Evolutionary conservation across 2,888 invertebrate species (phyloP), one percentile per base, ranked within the genome.

Genomic region (Heliothis peltigera): DNA sequence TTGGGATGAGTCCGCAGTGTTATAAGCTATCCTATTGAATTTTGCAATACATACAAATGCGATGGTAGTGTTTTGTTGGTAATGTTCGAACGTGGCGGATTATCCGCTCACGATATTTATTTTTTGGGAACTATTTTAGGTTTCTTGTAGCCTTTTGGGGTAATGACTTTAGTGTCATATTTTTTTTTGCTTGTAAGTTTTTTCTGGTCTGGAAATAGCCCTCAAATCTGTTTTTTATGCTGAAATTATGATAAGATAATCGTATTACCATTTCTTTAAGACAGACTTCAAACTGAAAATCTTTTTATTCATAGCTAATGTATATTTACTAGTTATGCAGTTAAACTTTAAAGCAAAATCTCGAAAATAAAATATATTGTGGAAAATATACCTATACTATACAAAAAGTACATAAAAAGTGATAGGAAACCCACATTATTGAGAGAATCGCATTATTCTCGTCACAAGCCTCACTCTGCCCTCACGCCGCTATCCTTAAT

Each of bases 21-120:
- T 86, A 84, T 87, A 84, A 82, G 81, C 84, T 77, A 81, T 79
- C 69, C 89, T 87, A 90, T 90, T 90, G 89, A 90, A 91, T 91
- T 89, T 89, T 87, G 89, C 86, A 87, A 90, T 90, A 90, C 90
- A 90, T 90, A 90, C 87, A 87, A 89, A 90, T 90, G 88, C 80
- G 85, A 79, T 79, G 81, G 83, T 85, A 84, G 82, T 77, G 76
- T 84, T 82, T 83, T 81, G 81, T 82, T 81, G 73, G 75, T 79
- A 80, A 84, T 85, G 81, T 79, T 77, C 74, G 61, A 62, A 80
- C 80, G 80, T 80, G 80, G 52, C 39, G 70, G 73, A 80, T 77
- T 82, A 79, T 70, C 71, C 69, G 67, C 61, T 62, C 59, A 22
- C 42, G 39, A 72, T 82, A 70, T 71, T 77, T 80, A 70, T 77